Conservation (phyloP, 2,888 invertebrate genomes). For the Zele albiditarsus region DNA sequence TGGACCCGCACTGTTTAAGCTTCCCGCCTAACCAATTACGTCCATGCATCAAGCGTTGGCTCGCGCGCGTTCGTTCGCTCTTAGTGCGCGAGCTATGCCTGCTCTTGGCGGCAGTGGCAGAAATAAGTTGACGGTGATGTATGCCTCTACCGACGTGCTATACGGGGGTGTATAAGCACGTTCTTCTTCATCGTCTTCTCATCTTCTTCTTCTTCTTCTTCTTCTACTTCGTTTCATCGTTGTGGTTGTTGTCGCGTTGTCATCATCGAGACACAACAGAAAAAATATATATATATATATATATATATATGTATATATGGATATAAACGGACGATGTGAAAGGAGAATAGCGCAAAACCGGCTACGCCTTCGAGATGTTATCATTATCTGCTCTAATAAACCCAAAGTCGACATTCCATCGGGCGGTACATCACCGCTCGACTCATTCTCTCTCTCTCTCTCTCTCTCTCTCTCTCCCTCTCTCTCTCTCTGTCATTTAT, state of each 20-base stretch:
- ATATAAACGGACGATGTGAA: slow-evolving; percentile 9
- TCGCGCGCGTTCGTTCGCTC: slow-evolving; percentile 48
- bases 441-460: slow-evolving; percentile 26
- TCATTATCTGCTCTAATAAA: slow-evolving; percentile 70
- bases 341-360: slow-evolving; percentile 47
- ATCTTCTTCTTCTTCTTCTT: slow-evolving; percentile 25
- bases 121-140: slow-evolving; percentile 70
- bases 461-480: no score
- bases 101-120: slow-evolving; percentile 48
- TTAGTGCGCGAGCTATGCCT: slow-evolving; percentile 8
- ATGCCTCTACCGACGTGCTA: slow-evolving; percentile 56
- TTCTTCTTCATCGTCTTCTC: slow-evolving; percentile 35
- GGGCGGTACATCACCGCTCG: slow-evolving; percentile 61
- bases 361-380: slow-evolving; percentile 67
- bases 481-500: no score
- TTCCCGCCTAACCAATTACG: slow-evolving; percentile 68
- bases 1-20: slow-evolving; percentile 39
- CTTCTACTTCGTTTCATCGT: slow-evolving; percentile 5
- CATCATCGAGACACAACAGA: slow-evolving; percentile 6
- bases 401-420: slow-evolving; percentile 62
- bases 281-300: slow-evolving; percentile 16
- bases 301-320: background rate
- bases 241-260: slow-evolving; percentile 6
- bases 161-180: slow-evolving; percentile 52
- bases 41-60: slow-evolving; percentile 64